Base-by-base conservation (phyloP, 2,113 vertebrate genomes). In the Suncus etruscus region DNA sequence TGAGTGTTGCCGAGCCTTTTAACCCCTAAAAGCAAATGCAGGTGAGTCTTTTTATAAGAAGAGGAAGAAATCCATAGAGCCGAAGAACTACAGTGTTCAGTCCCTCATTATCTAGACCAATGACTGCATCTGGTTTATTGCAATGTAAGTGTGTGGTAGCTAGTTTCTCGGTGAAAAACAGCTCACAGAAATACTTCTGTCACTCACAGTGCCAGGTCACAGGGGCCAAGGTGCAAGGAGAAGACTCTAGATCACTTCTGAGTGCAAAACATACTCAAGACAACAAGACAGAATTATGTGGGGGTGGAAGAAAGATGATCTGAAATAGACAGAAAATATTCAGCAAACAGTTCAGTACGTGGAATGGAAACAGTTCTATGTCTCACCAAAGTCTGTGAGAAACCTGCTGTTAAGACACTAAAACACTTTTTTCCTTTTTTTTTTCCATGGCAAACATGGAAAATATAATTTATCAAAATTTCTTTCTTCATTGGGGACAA, bases 381-480 rank as follows among this genome's bases (percentile, higher is more conserved):
- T 72, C 77, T 61, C 45, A 54, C 39, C n/a, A 45, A 79, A 80
- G 39, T 61, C 14, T 12, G 85, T 74, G 80, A 50, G 11, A 9
- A 3, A 32, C 25, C 47, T 72, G 80, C 15, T 20, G 22, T 61
- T 82, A 73, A 73, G 83, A 54, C 18, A 76, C 45, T 2, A 3
- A 32, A 11, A 20, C 1, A 39, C 3, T 5, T 9, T 47, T 74
- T 66, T 9, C 80, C 68, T 15, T 31, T 45, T 16, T 48, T 76
- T 65, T 81, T 61, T 83, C n/a, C 2, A 65, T 78, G 66, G 15
- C 32, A 58, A 79, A 50, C 12, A 8, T 6, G 45, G 68, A 75
- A 76, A 86, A 79, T 25, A 91, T 75, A 70, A 78, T 81, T 12
- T 27, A 85, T 77, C 65, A 76, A 18, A 54, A 80, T 79, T 58